Conservation (phyloP, 2,113 vertebrate genomes). For the Callaeas wilsoni region DNA sequence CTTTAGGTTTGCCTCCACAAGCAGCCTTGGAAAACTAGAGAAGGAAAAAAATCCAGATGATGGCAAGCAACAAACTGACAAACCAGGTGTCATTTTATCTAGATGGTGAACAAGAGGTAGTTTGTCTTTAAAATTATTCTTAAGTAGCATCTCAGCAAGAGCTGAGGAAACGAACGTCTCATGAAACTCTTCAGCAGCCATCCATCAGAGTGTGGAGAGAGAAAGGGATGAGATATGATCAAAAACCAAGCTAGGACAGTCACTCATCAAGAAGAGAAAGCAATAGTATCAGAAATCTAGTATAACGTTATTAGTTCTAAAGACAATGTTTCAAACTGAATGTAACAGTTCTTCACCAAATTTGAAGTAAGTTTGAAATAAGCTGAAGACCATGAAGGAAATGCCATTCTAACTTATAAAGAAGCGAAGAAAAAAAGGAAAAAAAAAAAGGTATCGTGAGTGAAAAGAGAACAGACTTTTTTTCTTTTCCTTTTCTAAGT, state of each 20-base stretch:
- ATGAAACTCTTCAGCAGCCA: neutral
- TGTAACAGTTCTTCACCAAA: neutral
- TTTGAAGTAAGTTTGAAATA: neutral
- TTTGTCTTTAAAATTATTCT: neutral
- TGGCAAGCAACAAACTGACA: neutral
- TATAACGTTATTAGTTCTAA: neutral
- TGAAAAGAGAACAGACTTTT: neutral
- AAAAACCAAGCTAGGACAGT: neutral
- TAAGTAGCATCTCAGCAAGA: neutral
- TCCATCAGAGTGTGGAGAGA: neutral
- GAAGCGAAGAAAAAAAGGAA: neutral
- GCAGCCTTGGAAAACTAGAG: neutral
- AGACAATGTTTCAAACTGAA: neutral
- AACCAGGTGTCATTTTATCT: neutral
- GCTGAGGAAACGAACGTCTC: neutral
- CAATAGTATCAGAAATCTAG: neutral
- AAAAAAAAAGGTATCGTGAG: neutral
- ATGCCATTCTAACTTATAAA: neutral
- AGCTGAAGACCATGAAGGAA: neutral
- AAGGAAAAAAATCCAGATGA: neutral
- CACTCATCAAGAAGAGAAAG: neutral
- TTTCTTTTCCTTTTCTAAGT: neutral
- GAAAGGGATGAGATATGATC: fast-evolving
- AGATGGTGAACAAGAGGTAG: neutral
- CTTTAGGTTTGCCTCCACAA: neutral